These are phyloP conservation scores for Ectobius pallidus DNA, from an alignment of 2,888 invertebrate species.

Conservation along the genomic window DNA sequence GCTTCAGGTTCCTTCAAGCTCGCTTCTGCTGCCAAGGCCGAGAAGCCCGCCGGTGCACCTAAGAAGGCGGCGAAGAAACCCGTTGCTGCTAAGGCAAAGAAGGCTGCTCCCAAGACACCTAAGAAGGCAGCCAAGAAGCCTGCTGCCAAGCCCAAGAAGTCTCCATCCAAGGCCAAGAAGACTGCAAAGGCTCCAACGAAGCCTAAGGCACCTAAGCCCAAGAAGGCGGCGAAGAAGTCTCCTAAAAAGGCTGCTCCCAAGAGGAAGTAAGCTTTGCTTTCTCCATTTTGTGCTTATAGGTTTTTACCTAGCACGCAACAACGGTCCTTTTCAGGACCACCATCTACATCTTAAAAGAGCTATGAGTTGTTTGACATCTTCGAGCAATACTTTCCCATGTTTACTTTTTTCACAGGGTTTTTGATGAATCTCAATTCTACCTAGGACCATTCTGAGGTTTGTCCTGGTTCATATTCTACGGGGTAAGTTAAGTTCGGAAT, in stretches of 20 bases:
- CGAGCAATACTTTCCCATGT: too few relatives aligned
- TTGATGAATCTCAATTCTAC: too few relatives aligned
- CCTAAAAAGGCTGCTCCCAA: not conserved
- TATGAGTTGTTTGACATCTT: too few relatives aligned
- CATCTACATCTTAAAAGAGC: too few relatives aligned
- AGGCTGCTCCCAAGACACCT: not conserved
- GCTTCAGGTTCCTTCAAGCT: constrained; percentile 60
- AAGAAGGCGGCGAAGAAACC: too few relatives aligned
- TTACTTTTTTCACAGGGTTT: too few relatives aligned
- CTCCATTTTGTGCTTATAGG: too few relatives aligned
- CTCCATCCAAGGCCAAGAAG: not conserved
- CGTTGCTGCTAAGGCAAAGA: not conserved
- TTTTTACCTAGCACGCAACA: not conserved
- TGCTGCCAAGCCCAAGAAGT: not conserved
- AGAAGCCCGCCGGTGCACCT: not conserved
- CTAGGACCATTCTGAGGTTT: too few relatives aligned
- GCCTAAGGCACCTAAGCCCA: not conserved
- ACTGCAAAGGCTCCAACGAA: too few relatives aligned
- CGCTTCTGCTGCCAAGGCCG: constrained; percentile 42
- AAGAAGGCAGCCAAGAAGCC: not conserved
- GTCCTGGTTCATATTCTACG: too few relatives aligned
- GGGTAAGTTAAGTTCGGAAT: too few relatives aligned
- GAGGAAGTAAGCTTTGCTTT: not conserved
- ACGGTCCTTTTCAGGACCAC: not conserved
- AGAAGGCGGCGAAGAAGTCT: not conserved